A percentile compares a stretch with the other conserved stretches of the same genome.
phyloP scores from a whole-genome alignment of 2,888 invertebrate species.

The Polydrusus pterygomalis region DNA sequence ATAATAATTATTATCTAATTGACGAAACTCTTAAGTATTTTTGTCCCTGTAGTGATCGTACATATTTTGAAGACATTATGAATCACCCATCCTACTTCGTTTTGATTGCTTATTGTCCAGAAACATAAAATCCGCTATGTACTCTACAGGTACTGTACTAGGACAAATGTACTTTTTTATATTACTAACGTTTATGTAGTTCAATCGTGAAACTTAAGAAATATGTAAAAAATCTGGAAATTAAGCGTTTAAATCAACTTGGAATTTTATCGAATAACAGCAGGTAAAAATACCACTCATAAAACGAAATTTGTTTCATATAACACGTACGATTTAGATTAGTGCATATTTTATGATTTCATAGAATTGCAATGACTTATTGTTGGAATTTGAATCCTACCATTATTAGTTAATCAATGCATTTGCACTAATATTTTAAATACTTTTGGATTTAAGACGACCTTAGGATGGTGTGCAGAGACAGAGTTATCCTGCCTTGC shows the following conservation, averaged over 20 bases:
- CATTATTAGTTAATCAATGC: neutral
- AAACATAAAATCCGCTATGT: too few relatives aligned
- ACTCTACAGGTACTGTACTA: too few relatives aligned
- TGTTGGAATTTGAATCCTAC: neutral
- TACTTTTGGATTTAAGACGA: neutral
- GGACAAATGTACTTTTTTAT: too few relatives aligned
- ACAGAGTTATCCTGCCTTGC: too few relatives aligned
- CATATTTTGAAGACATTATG: neutral
- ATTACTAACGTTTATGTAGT: too few relatives aligned
- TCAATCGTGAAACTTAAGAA: too few relatives aligned
- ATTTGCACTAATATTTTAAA: neutral
- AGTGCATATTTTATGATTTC: neutral
- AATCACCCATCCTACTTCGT: constrained; percentile 1
- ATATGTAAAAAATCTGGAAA: neutral
- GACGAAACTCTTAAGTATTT: neutral
- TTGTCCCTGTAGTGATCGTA: neutral
- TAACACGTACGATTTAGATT: neutral
- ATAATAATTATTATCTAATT: constrained; percentile 21
- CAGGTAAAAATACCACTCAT: constrained; percentile 4
- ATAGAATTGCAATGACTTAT: neutral
- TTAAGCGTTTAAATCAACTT: neutral
- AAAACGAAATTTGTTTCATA: neutral
- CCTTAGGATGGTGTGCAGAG: too few relatives aligned
- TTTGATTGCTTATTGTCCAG: too few relatives aligned
- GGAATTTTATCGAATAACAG: neutral